Evolutionary conservation across 2,113 vertebrate genomes (phyloP).

Genomic region (Peromyscus californicus): DNA sequence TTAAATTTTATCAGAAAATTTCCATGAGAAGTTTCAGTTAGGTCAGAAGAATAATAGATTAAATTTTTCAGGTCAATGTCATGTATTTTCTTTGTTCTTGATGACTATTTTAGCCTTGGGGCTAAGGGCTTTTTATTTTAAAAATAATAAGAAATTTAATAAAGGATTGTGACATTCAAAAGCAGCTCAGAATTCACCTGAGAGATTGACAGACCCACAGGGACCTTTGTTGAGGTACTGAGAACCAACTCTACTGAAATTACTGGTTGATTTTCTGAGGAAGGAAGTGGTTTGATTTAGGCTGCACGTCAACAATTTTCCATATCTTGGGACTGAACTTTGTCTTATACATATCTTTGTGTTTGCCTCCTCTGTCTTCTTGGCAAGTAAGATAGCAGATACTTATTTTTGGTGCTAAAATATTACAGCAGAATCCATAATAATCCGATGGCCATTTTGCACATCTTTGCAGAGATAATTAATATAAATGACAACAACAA

Average conservation of each 20-base stretch:
- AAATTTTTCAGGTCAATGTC: not conserved
- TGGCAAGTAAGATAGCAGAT: not conserved
- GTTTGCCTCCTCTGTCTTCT: not conserved
- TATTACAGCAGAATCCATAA: not conserved
- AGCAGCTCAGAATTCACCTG: not conserved
- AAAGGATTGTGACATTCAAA: constrained; percentile 21
- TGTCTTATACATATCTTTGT: not conserved
- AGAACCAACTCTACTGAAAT: not conserved
- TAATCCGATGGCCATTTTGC: not conserved
- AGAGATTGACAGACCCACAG: not conserved
- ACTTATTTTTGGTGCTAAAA: not conserved
- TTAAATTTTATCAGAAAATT: constrained; percentile 11
- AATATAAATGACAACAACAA: not conserved
- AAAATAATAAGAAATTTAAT: not conserved
- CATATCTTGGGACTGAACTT: not conserved
- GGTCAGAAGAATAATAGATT: not conserved
- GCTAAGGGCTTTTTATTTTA: not conserved
- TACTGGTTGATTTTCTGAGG: not conserved
- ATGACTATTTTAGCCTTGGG: not conserved
- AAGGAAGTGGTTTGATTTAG: not conserved
- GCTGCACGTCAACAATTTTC: not conserved
- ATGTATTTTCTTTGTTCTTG: not conserved
- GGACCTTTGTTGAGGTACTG: not conserved
- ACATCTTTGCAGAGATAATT: not conserved
- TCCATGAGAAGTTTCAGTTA: not conserved